Evolutionary conservation across 2,888 invertebrate genomes (phyloP).

Genomic region (Pterobdella sp.): DNA sequence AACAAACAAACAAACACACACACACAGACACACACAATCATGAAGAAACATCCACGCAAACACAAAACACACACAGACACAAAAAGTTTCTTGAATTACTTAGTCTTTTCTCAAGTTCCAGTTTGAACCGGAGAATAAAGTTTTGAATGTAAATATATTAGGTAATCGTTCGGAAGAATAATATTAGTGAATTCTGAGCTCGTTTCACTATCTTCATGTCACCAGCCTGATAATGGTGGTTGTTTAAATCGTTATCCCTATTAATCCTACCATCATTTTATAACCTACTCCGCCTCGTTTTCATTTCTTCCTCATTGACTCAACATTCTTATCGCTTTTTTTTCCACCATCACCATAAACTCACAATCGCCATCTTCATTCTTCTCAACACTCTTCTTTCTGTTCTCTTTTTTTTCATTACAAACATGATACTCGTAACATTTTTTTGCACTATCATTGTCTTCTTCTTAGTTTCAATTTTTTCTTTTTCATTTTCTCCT

Average conservation of each 20-base stretch:
- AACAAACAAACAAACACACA: slow-evolving; percentile 3
- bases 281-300: background rate
- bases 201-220: background rate
- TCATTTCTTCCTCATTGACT: background rate
- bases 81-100: background rate
- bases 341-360: background rate
- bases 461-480: too few species aligned
- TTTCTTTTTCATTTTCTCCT: too few species aligned
- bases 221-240: background rate
- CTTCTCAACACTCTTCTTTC: too few species aligned
- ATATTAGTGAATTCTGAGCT: background rate
- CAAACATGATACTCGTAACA: too few species aligned
- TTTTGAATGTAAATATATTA: background rate
- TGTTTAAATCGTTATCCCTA: background rate
- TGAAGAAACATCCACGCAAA: background rate
- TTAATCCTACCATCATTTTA: background rate
- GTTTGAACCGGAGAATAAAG: background rate
- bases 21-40: background rate
- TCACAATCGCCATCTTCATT: too few species aligned
- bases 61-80: background rate
- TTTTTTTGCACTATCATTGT: too few species aligned
- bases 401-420: too few species aligned
- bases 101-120: background rate
- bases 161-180: too few species aligned
- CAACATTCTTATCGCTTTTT: background rate